A percentile compares a stretch with the other conserved stretches of the same genome.
These are phyloP conservation scores for Schizopygopsis malacanthus DNA, from an alignment of 2,797 vertebrate genomes.

Conservation along the genomic window DNA sequence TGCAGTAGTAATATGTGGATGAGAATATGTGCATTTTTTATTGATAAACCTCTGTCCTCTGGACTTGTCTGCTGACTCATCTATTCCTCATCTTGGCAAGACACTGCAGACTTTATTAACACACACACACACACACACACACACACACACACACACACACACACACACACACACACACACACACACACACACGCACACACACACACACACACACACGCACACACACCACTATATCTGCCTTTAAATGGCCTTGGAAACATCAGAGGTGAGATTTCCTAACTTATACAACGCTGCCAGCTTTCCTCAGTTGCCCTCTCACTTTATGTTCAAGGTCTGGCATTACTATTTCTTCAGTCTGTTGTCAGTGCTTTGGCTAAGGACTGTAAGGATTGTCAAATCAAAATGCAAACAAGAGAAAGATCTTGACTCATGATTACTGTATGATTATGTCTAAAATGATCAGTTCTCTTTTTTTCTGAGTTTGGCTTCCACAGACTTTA, in stretches of 20 bases:
- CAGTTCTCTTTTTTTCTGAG: not conserved
- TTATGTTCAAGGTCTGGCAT: not conserved
- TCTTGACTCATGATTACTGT: not conserved
- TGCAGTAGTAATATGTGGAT: not conserved
- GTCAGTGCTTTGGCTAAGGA: not conserved
- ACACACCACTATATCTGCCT: not conserved
- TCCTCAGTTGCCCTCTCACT: constrained; percentile 52
- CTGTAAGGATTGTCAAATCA: not conserved
- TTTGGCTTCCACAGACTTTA: not conserved
- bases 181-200: constrained; percentile 22
- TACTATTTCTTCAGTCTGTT: not conserved
- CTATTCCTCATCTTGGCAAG: constrained; percentile 62
- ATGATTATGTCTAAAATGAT: not conserved
- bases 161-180: not conserved
- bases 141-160: not conserved
- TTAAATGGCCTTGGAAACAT: constrained; percentile 60
- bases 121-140: constrained; percentile 17
- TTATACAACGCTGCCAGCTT: constrained; percentile 26
- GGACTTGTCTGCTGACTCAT: constrained; percentile 36
- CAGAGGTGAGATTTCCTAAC: constrained; percentile 30
- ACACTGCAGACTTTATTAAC: constrained; percentile 62
- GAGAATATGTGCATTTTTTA: constrained; percentile 44
- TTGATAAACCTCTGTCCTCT: constrained; percentile 45
- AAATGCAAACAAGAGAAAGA: not conserved
- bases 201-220: constrained; percentile 11